A percentile compares a stretch with the other conserved stretches of the same genome.
Evolutionary conservation across 2,888 invertebrate species (phyloP).

Genomic region (Lapara coniferarum): DNA sequence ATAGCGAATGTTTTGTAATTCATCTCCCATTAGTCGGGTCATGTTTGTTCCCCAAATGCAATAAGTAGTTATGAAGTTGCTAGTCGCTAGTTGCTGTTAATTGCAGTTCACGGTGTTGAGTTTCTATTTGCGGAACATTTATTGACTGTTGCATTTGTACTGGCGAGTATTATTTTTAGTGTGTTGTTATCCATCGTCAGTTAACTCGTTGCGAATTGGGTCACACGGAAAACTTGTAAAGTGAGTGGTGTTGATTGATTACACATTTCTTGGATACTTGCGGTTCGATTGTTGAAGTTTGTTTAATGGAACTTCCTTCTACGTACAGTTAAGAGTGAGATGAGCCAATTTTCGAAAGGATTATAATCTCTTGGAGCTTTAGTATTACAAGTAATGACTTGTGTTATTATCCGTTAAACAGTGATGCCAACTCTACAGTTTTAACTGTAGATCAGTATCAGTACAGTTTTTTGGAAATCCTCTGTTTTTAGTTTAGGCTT

Average conservation of each 20-base stretch:
- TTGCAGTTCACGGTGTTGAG: constrained; percentile 12
- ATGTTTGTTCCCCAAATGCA: constrained; percentile 21
- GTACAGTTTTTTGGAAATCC: too few species aligned
- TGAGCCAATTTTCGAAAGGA: too few species aligned
- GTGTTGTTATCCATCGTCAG: constrained; percentile 12
- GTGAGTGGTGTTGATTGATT: neutral
- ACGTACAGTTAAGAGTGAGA: too few species aligned
- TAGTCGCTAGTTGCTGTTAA: constrained; percentile 17
- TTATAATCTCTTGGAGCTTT: too few species aligned
- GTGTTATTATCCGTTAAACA: too few species aligned
- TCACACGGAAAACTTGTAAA: constrained; percentile 7
- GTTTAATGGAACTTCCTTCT: too few species aligned
- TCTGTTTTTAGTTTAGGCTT: too few species aligned
- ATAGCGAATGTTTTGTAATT: neutral
- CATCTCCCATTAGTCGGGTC: constrained; percentile 5
- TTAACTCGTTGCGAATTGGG: constrained; percentile 19
- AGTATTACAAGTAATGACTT: neutral
- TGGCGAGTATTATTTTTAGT: constrained; percentile 22
- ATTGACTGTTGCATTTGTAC: constrained; percentile 24
- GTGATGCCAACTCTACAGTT: too few species aligned
- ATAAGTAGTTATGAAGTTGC: constrained; percentile 18
- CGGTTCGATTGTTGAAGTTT: too few species aligned
- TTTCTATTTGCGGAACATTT: constrained; percentile 20
- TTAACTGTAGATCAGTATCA: too few species aligned
- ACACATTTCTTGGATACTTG: neutral